Conservation (phyloP, 2,113 vertebrate species). For the Cryptotis parvus region DNA sequence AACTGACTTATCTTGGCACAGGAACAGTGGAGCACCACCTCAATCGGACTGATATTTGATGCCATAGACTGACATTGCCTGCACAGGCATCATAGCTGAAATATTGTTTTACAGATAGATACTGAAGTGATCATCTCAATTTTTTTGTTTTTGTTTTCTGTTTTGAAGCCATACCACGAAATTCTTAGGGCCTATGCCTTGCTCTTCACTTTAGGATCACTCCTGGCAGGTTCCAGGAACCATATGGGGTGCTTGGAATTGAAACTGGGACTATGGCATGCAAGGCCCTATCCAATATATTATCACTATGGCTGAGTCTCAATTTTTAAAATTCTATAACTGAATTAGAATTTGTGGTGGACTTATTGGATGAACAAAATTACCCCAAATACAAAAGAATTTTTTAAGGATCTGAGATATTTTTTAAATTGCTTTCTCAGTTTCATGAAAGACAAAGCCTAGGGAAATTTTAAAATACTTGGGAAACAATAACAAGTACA, state of each 20-base stretch:
- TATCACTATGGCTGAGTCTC: background rate
- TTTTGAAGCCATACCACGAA: too few relatives aligned
- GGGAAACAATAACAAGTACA: too few relatives aligned
- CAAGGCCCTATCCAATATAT: too few relatives aligned
- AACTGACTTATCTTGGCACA: too few relatives aligned
- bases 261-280: too few relatives aligned
- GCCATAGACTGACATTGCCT: too few relatives aligned
- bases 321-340: constrained; percentile 64
- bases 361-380: constrained; percentile 61
- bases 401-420: background rate
- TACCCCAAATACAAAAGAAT: constrained; percentile 59
- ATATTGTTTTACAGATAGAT: constrained; percentile 55
- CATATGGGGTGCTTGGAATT: too few relatives aligned
- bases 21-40: too few relatives aligned
- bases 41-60: too few relatives aligned
- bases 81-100: constrained; percentile 46
- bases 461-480: constrained; percentile 29
- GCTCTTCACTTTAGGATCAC: too few relatives aligned
- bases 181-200: too few relatives aligned
- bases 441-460: background rate
- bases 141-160: constrained; percentile 50
- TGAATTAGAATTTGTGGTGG: constrained; percentile 54
- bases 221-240: too few relatives aligned
- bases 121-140: constrained; percentile 65
- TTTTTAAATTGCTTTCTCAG: constrained; percentile 45